A percentile compares a stretch with the other conserved stretches of the same genome.
These are phyloP conservation scores for Carcharodon carcharias DNA, from an alignment of 2,797 vertebrate genomes.

Conservation along the genomic window DNA sequence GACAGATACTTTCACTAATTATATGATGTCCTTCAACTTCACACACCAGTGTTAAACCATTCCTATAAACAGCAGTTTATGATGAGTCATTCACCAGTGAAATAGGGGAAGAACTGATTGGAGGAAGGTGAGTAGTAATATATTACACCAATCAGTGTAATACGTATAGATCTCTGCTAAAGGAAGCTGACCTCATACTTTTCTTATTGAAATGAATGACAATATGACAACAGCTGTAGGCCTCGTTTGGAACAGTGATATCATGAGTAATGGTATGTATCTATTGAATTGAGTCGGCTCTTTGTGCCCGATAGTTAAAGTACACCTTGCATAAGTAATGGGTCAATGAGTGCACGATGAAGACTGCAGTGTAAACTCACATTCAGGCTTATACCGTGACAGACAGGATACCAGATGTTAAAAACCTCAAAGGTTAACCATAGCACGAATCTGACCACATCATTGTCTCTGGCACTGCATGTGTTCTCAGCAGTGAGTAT, in stretches of 20 bases:
- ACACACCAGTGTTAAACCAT: background rate
- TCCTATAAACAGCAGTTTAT: background rate
- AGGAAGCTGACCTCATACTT: background rate
- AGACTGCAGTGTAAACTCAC: background rate
- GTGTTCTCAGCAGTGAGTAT: background rate
- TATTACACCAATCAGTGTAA: background rate
- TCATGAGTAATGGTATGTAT: background rate
- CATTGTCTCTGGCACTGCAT: background rate
- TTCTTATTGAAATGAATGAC: conserved; percentile 4
- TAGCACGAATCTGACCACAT: background rate
- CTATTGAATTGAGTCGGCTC: background rate
- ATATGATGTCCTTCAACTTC: background rate
- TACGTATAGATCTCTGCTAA: background rate
- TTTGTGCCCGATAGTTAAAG: background rate
- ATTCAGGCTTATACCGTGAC: background rate
- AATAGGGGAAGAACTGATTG: background rate
- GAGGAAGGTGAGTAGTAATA: background rate
- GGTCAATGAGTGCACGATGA: background rate
- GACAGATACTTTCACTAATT: background rate
- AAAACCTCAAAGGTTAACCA: conserved; percentile 19
- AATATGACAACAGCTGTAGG: background rate
- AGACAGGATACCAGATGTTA: background rate
- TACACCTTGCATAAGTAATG: background rate
- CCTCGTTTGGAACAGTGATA: conserved; percentile 13
- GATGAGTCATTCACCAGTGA: conserved; percentile 2